Evolutionary conservation across 1,140 invertebrate species (phyloP).

Genomic region (Brachionus plicatilis): DNA sequence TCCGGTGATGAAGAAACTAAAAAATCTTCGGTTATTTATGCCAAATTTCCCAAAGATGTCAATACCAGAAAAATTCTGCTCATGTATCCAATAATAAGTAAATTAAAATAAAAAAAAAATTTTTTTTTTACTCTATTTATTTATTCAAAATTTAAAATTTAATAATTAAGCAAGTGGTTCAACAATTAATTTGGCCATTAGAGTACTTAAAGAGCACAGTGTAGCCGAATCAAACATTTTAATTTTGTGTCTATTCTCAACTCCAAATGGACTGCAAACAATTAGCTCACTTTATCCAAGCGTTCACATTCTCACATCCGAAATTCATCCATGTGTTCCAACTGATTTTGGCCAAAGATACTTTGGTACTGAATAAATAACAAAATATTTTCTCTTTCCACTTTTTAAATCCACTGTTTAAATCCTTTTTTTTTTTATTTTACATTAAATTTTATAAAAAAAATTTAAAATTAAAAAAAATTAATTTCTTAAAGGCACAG

Average conservation of each 20-base stretch:
- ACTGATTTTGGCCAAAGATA: slow-evolving; percentile 39
- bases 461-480: neutral
- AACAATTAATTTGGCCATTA: slow-evolving; percentile 85
- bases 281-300: neutral
- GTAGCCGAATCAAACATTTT: slow-evolving; percentile 89
- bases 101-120: slow-evolving; percentile 47
- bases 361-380: slow-evolving; percentile 37
- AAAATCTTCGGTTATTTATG: slow-evolving; percentile 91
- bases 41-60: slow-evolving; percentile 94
- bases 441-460: neutral
- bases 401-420: neutral
- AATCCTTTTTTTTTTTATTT: neutral
- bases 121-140: neutral
- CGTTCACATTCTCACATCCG: neutral
- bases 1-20: slow-evolving; percentile 84
- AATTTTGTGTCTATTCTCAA: slow-evolving; percentile 90
- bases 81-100: slow-evolving; percentile 96
- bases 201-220: slow-evolving; percentile 83
- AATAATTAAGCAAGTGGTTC: slow-evolving; percentile 70
- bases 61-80: slow-evolving; percentile 77
- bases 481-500: neutral
- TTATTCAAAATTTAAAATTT: neutral
- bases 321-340: slow-evolving; percentile 26
- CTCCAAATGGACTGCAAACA: slow-evolving; percentile 62
- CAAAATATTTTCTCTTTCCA: neutral